phyloP scores from a whole-genome alignment of 1,140 invertebrate species.

The Fopius arisanus region DNA sequence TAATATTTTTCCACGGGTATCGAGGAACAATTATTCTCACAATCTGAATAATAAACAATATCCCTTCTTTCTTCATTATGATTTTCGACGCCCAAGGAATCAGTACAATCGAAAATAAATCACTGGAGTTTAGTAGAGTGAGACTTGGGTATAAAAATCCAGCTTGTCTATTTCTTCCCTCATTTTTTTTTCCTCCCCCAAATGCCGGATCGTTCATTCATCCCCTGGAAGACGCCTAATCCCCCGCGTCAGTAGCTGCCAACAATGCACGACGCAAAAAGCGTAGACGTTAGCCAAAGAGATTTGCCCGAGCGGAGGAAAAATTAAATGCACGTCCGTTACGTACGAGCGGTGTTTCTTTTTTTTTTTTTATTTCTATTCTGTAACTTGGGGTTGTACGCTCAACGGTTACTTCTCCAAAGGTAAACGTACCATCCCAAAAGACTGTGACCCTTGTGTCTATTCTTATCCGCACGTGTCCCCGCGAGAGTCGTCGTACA shows the following conservation, averaged over 20 bases:
- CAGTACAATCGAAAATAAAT: too few species aligned
- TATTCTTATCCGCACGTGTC: constrained; percentile 45
- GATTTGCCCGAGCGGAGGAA: constrained; percentile 3
- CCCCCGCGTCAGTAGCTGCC: not conserved
- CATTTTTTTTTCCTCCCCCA: not conserved
- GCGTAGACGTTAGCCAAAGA: not conserved
- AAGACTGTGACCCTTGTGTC: constrained; percentile 18
- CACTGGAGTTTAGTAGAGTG: not conserved
- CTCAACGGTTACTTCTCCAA: not conserved
- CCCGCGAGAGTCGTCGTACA: constrained; percentile 35
- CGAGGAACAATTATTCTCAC: too few species aligned
- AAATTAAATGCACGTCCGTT: not conserved
- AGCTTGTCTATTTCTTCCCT: not conserved
- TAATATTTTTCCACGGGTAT: too few species aligned
- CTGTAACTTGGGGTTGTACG: not conserved
- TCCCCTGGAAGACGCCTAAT: not conserved
- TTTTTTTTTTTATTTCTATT: not conserved
- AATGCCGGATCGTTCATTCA: not conserved
- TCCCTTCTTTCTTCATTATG: too few species aligned
- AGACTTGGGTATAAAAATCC: too few species aligned
- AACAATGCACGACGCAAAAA: not conserved
- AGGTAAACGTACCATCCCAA: not conserved
- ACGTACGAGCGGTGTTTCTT: not conserved
- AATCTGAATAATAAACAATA: too few species aligned
- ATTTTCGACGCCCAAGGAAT: too few species aligned